Evolutionary conservation across 1,140 invertebrate genomes (phyloP).

Genomic region (Diorhabda carinulata): DNA sequence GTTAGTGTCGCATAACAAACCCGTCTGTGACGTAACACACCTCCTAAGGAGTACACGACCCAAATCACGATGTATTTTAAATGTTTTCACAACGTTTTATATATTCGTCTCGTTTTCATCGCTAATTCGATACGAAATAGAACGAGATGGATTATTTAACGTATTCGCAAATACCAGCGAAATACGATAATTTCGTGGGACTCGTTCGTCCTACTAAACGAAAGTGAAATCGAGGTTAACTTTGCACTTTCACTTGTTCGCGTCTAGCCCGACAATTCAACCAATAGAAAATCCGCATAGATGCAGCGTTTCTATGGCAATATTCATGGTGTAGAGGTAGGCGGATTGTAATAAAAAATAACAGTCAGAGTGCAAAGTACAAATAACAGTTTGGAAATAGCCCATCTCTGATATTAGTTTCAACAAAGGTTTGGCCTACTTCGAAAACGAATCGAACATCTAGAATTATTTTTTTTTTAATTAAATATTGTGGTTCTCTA

Average conservation of each 20-base stretch:
- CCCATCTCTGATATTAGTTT: not conserved
- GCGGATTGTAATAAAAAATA: not conserved
- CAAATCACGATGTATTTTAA: conserved; percentile 46
- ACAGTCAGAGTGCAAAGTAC: not conserved
- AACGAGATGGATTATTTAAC: conserved; percentile 28
- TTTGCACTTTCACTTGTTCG: conserved; percentile 50
- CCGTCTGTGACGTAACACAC: conserved; percentile 40
- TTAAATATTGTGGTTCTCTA: too few species aligned
- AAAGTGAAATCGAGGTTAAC: conserved; percentile 50
- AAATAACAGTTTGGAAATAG: not conserved
- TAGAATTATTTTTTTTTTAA: conserved; percentile 35
- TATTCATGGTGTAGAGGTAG: not conserved
- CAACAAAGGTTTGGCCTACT: conserved; percentile 44
- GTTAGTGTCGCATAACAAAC: conserved; percentile 38
- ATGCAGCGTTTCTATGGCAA: not conserved
- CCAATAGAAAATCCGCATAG: conserved; percentile 31
- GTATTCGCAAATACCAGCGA: conserved; percentile 33
- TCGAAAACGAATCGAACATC: conserved; percentile 36
- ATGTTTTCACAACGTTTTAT: conserved; percentile 28
- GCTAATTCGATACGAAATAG: conserved; percentile 23
- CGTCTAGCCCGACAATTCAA: conserved; percentile 43
- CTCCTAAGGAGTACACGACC: conserved; percentile 46
- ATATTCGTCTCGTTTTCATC: conserved; percentile 22
- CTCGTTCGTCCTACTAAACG: conserved; percentile 49
- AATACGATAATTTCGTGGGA: conserved; percentile 44